Conservation (phyloP, 37 sponge, comb jelly and placozoan genomes). For the Aplysina aerophoba region DNA sequence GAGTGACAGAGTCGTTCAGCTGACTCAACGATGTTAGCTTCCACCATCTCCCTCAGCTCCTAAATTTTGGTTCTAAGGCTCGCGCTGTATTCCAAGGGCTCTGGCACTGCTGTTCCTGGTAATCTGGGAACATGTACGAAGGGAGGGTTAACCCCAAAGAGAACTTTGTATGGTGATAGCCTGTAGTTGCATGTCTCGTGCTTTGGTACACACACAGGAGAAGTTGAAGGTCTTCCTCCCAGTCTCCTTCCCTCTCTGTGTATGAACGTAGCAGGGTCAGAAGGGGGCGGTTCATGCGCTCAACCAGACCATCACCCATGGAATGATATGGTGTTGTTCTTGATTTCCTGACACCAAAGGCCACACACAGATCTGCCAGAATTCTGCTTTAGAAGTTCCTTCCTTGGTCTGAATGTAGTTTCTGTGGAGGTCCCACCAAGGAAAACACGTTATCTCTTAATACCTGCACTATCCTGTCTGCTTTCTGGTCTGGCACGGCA, state of each 20-base stretch:
- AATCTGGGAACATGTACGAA: background rate
- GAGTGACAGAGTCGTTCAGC: background rate
- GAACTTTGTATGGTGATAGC: constrained; percentile 13
- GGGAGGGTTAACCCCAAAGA: constrained; percentile 10
- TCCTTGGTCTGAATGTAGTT: constrained; percentile 24
- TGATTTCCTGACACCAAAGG: constrained; percentile 23
- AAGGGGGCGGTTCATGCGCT: background rate
- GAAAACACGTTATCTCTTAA: constrained; percentile 11
- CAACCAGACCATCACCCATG: constrained; percentile 31
- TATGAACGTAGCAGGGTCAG: constrained; percentile 5
- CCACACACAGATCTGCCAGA: background rate
- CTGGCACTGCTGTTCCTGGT: background rate
- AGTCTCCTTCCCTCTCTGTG: background rate
- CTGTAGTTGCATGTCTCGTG: background rate
- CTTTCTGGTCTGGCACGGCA: constrained; percentile 13
- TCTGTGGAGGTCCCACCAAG: constrained; percentile 1
- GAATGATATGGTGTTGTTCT: constrained; percentile 11
- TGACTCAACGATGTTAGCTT: constrained; percentile 19
- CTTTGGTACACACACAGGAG: background rate
- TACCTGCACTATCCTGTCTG: background rate
- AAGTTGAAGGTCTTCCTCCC: constrained; percentile 2
- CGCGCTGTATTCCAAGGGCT: background rate
- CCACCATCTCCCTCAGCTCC: constrained; percentile 14
- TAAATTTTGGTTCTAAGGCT: background rate
- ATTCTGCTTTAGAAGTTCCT: background rate